Base-by-base conservation (phyloP, 2,888 invertebrate genomes). In the Deilephila porcellus region DNA sequence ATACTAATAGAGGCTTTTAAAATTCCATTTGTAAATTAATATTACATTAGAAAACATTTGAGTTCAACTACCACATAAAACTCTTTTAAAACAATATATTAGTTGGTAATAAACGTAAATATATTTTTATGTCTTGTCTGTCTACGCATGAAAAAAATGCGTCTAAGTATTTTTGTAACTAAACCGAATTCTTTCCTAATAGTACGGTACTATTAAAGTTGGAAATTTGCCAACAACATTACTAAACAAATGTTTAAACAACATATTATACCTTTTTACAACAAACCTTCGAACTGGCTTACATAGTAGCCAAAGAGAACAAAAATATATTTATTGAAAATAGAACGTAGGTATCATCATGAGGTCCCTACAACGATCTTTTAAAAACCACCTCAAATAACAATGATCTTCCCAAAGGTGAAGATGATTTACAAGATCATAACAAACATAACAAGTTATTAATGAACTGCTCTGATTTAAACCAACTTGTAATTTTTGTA, bases 191-290 rank as follows among this genome's bases (percentile, higher is more conserved):
- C 67, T 45, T 64, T 45, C 45, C 4, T 56, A 17, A 52, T 67
- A 20, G 17, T 52, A 52, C 20, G 1, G 20, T 67, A 67, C 11
- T 64, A 52, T 52, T 67, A 52, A 14, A n/a, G 5, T 25, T 67
- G 67, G 67, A 45, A 0, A 1, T 6, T 17, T 52, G 45, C 67
- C 67, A 67, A 45, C 52, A 5, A 45, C 67, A 67, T 29, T 25
- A 67, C 45, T 25, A 67, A 45, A 45, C 52, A 67, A 67, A 67
- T 52, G 52, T 67, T 67, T 67, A 20, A 64, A 64, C 45, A 67
- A 45, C 64, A 45, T 25, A 67, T 52, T 25, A 67, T 52, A 67
- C 67, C 67, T 67, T 67, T 67, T 52, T 67, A 67, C 67, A 25
- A 20, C 29, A 25, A 29, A 64, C 20, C 37, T 67, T 52, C 45